Evolutionary conservation across 2,113 vertebrate species (phyloP), one percentile per base, ranked within the genome.

Genomic region (Oreocharis arfaki): DNA sequence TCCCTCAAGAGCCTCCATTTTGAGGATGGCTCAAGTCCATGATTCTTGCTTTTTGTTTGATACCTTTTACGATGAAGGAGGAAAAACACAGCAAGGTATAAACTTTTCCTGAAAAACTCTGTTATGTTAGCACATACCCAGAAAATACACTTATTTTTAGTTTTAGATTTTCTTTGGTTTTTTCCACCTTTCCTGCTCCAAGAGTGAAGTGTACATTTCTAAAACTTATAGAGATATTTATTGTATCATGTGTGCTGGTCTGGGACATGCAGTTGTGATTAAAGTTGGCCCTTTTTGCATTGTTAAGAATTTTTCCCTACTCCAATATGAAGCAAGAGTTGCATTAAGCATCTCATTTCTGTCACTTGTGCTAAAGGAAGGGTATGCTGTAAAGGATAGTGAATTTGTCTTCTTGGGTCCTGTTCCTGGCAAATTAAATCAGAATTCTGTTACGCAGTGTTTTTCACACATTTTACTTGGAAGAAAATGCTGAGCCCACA

Each of bases 161-260:
- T 49, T 84, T 60, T 23, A 39, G 5, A 10, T 13, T 90, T 85
- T 55, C 4, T 42, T 69, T n/a, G 0, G 0, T 59, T 79, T 69
- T 65, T 37, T 6, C 13, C 9, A 39, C 3, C 6, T 35, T 74
- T 87, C 4, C 55, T 60, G 4, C 23, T 85, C 20, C 85, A 60
- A 42, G 94, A 93, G 81, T 57, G 32, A 76, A 76, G 12, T 21
- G 3, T 44, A 52, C 6, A 16, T 71, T 94, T 83, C n/a, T 69
- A 86, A 85, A 92, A 77, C n/a, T 52, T 27, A 94, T 87, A 87
- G 95, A 49, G 71, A 44, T 95, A 95, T 96, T 95, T 97, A 84
- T 82, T 64, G 28, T 57, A n/a, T 83, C 60, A 70, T 94, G 79
- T 53, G 28, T 47, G 9, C 23, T 33, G 13, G 13, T 55, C 37